A percentile compares a stretch with the other conserved stretches of the same genome.
phyloP scores from a whole-genome alignment of 2,113 vertebrate genomes.

The Dromiciops gliroides region DNA sequence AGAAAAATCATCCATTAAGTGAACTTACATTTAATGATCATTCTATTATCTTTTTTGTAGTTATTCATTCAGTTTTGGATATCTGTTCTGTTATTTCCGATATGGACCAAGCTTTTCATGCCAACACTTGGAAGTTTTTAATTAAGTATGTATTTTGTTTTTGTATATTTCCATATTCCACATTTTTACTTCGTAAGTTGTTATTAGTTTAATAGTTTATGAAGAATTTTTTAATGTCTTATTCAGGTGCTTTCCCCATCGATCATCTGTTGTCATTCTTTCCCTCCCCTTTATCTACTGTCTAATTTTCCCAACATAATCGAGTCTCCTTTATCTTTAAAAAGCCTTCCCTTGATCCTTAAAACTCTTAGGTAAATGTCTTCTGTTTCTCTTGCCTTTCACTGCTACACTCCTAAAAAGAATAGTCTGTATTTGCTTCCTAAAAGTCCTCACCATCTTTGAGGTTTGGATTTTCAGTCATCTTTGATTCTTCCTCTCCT shows the following conservation, averaged over 20 bases:
- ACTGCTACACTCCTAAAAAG: background rate
- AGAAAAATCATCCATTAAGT: background rate
- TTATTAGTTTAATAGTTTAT: slow-evolving; percentile 29
- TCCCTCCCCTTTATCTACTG: background rate
- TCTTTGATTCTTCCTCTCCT: background rate
- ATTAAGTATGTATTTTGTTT: slow-evolving; percentile 90
- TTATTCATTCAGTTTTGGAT: slow-evolving; percentile 94
- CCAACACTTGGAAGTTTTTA: slow-evolving; percentile 98
- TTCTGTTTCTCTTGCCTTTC: background rate
- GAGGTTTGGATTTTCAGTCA: background rate
- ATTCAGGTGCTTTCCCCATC: background rate
- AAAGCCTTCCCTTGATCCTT: background rate
- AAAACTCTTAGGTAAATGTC: background rate
- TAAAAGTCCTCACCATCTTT: background rate
- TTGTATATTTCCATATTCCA: slow-evolving; percentile 12
- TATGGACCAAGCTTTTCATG: slow-evolving; percentile 96
- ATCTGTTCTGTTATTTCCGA: slow-evolving; percentile 93
- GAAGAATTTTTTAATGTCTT: slow-evolving; percentile 14
- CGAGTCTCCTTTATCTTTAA: background rate
- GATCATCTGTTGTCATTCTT: background rate
- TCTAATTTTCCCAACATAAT: background rate
- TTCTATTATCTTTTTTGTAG: slow-evolving; percentile 81
- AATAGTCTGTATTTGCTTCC: background rate
- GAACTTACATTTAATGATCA: slow-evolving; percentile 40
- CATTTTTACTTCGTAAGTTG: slow-evolving; percentile 20